Base-by-base conservation (phyloP, 1,140 invertebrate species). In the Protaetia brevitarsis region DNA sequence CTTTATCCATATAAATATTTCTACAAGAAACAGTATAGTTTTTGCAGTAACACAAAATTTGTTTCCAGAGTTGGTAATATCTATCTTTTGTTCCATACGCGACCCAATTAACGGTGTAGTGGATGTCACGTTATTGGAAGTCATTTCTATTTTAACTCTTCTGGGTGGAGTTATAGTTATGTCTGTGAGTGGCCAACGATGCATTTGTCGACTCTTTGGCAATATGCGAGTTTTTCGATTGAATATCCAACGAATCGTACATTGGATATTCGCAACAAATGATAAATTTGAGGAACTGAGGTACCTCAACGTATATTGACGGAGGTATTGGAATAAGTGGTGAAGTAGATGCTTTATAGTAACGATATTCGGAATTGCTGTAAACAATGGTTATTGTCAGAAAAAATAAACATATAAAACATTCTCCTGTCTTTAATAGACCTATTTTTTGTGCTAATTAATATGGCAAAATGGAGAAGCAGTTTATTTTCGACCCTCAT, bases 251-350 rank as follows among this genome's bases (percentile, higher is more conserved):
- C 10, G 88, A 91, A 72, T 93, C 86, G 74, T 95, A 95, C 21
- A 94, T 82, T 0, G 93, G 93, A 76, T 88, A 94, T 76, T 96
- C 93, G 74, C 92, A 95, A 76, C 92, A 95, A 11, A 92, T 76
- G 2, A 93, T 80, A 71, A 88, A 93, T 77, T 95, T 95, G 6
- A 96, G 76, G 58, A 88, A 88, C 70, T 82, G 82, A 6, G 93
- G 93, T 5, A 95, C 88, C 77, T 92, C 89, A 0, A 87, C 85
- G 77, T 95, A 96, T 45, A 94, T 86, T 1, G 87, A 81, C 0
- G 92, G 90, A 1, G 93, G 93, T 69, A 95, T 87, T 3, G 92
- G 93, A 72, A 96, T 91, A 64, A 96, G 77, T 1, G 92, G 92
- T 63, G 93, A 95, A 11, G 93, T 95, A 1, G 88, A 89, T 23